These are phyloP conservation scores for Seriola dumerili DNA, from an alignment of 2,113 vertebrate species.

Conservation along the genomic window DNA sequence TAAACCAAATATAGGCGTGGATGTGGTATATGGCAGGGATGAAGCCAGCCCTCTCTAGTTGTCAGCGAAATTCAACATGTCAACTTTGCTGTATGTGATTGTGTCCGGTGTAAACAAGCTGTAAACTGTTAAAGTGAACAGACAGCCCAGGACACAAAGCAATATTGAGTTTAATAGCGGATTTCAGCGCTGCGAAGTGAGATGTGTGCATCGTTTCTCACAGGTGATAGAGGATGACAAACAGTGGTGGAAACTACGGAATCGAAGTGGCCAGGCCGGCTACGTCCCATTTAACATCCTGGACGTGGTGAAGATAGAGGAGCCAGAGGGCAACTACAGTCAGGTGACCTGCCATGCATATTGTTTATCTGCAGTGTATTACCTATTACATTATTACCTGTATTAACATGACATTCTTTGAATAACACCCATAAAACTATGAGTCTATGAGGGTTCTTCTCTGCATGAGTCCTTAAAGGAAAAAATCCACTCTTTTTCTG, in stretches of 20 bases:
- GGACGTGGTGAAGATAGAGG: slow-evolving; percentile 87
- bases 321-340: slow-evolving; percentile 75
- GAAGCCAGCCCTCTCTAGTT: not conserved
- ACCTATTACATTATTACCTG: too few relatives aligned
- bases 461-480: not conserved
- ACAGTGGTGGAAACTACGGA: slow-evolving; percentile 97
- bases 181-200: slow-evolving; percentile 19
- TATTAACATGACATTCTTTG: not conserved
- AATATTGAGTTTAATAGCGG: not conserved
- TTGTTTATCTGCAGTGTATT: not conserved
- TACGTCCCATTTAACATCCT: slow-evolving; percentile 94
- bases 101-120: not conserved
- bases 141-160: not conserved
- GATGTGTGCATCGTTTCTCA: slow-evolving; percentile 1
- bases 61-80: not conserved
- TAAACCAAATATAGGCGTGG: not conserved
- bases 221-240: slow-evolving; percentile 94
- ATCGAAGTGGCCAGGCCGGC: slow-evolving; percentile 91
- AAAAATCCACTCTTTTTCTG: too few relatives aligned
- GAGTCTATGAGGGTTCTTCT: not conserved
- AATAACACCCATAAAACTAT: not conserved
- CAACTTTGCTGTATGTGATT: not conserved
- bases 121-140: not conserved
- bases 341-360: slow-evolving; percentile 64
- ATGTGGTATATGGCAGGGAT: not conserved